These are phyloP conservation scores for Orgyia antiqua DNA, from an alignment of 2,888 invertebrate species.

Conservation along the genomic window DNA sequence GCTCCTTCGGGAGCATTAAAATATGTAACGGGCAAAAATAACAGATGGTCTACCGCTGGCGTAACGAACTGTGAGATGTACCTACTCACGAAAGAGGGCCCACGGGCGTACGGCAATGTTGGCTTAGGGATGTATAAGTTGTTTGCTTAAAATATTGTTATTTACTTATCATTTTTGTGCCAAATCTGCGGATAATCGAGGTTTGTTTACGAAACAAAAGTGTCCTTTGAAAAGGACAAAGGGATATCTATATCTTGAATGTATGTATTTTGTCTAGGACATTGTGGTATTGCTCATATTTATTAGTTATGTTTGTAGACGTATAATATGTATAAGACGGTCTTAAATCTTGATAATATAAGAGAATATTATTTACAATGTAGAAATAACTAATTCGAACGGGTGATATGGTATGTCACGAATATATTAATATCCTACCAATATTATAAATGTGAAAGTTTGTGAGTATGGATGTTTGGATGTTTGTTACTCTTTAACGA, in stretches of 20 bases:
- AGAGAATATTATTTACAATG: too few species aligned
- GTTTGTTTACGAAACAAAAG: slow-evolving; percentile 55
- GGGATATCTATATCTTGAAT: slow-evolving; percentile 30
- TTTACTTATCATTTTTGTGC: slow-evolving; percentile 69
- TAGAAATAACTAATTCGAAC: too few species aligned
- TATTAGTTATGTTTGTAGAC: neutral
- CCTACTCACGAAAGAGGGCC: slow-evolving; percentile 34
- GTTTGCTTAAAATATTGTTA: slow-evolving; percentile 72
- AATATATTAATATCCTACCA: too few species aligned
- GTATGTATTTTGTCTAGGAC: slow-evolving; percentile 24
- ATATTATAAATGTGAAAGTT: too few species aligned
- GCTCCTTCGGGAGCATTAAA: slow-evolving; percentile 61
- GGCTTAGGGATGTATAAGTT: slow-evolving; percentile 64
- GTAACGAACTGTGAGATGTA: slow-evolving; percentile 67
- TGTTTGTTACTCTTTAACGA: too few species aligned
- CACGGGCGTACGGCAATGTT: slow-evolving; percentile 48
- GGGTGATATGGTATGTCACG: too few species aligned
- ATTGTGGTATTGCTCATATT: slow-evolving; percentile 11
- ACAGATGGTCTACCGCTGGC: slow-evolving; percentile 60
- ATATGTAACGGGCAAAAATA: slow-evolving; percentile 72
- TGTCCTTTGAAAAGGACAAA: slow-evolving; percentile 45
- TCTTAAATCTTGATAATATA: too few species aligned
- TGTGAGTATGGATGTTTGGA: too few species aligned
- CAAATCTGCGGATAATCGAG: slow-evolving; percentile 67
- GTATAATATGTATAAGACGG: too few species aligned